Conservation (phyloP, 2,888 invertebrate genomes). For the Apeira syringaria region DNA sequence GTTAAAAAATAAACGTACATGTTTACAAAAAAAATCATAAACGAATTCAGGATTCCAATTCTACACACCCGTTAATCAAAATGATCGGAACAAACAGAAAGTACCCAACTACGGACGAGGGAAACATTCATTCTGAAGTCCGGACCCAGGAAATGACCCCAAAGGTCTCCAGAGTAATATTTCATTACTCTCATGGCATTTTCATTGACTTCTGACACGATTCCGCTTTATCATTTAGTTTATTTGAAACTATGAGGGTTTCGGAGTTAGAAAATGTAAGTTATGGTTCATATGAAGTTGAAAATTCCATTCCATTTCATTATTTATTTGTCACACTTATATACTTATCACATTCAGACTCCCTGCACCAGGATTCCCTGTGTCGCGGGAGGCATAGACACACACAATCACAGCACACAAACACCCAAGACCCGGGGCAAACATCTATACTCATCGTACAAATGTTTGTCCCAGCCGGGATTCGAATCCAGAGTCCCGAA, state of each 20-base stretch:
- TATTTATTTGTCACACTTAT: too few species aligned
- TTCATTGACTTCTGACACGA: slow-evolving; percentile 23
- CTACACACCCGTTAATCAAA: slow-evolving; percentile 11
- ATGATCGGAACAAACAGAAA: slow-evolving; percentile 5
- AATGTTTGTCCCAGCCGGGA: too few species aligned
- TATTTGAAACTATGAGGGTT: slow-evolving; percentile 18
- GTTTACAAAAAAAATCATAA: too few species aligned
- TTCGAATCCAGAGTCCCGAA: too few species aligned
- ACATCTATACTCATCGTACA: too few species aligned
- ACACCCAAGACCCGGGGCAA: too few species aligned
- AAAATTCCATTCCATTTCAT: too few species aligned
- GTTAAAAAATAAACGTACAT: too few species aligned
- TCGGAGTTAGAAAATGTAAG: slow-evolving; percentile 4
- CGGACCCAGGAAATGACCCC: slow-evolving; percentile 27
- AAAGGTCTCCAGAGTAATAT: slow-evolving; percentile 19
- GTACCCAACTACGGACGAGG: neutral
- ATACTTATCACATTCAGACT: too few species aligned
- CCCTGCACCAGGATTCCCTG: too few species aligned
- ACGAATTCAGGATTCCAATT: slow-evolving; percentile 1
- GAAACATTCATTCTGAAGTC: slow-evolving; percentile 12
- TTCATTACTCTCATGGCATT: slow-evolving; percentile 26
- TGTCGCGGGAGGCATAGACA: too few species aligned
- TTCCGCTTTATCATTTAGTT: slow-evolving; percentile 21
- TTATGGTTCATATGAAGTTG: slow-evolving; percentile 9
- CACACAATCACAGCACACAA: too few species aligned